Percentiles rank a stretch among this genome's conserved stretches.
These are phyloP conservation scores for Mimas tiliae DNA, from an alignment of 2,888 invertebrate genomes.

Conservation along the genomic window DNA sequence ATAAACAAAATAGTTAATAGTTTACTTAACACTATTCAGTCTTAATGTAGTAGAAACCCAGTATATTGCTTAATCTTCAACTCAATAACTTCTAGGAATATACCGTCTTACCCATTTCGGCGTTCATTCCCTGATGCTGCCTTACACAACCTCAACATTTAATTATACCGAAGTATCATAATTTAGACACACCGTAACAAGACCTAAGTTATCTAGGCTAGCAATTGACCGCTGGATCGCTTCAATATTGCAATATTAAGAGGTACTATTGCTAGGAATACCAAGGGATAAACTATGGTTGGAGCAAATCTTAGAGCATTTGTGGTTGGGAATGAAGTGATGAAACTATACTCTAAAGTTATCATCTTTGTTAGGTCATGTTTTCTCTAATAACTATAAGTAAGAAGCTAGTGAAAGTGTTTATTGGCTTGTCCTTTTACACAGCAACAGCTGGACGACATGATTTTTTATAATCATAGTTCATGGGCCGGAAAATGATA, in stretches of 20 bases:
- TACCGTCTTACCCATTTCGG: background rate
- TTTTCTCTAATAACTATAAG: background rate
- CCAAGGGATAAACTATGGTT: background rate
- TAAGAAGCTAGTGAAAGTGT: background rate
- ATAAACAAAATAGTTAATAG: too few species aligned
- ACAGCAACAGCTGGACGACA: too few species aligned
- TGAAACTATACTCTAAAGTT: background rate
- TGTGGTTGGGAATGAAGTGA: background rate
- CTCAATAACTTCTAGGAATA: background rate
- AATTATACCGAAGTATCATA: background rate
- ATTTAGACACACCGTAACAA: background rate
- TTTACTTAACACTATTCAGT: too few species aligned
- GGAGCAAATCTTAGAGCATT: background rate
- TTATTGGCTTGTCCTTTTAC: too few species aligned
- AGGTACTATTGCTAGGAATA: background rate
- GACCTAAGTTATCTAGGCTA: background rate
- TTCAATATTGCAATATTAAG: slow-evolving; percentile 13
- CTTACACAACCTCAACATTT: slow-evolving; percentile 19
- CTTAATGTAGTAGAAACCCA: too few species aligned
- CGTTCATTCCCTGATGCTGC: background rate
- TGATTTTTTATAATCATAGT: too few species aligned
- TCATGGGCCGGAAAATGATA: too few species aligned
- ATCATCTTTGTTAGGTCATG: background rate
- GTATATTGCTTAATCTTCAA: too few species aligned
- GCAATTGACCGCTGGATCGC: background rate